phyloP scores from a whole-genome alignment of 2,888 invertebrate species.

The Melikaiella ostensackeni region DNA sequence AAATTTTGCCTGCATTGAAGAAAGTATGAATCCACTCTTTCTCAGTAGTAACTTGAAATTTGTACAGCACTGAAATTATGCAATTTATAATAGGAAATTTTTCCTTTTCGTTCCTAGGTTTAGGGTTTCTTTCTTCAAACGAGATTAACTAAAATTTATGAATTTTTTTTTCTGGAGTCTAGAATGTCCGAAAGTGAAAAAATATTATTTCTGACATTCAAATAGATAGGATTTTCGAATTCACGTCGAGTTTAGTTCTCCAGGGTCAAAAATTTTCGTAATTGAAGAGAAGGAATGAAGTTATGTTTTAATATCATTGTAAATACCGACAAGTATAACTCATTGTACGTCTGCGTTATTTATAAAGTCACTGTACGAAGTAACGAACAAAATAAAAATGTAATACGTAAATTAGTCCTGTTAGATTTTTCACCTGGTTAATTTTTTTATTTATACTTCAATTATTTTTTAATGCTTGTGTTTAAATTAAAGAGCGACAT shows the following conservation, averaged over 20 bases:
- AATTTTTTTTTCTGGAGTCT: background rate
- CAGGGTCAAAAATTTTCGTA: background rate
- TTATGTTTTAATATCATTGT: slow-evolving; percentile 47
- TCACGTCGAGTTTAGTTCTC: slow-evolving; percentile 10
- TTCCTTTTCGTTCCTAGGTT: slow-evolving; percentile 30
- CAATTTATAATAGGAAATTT: slow-evolving; percentile 17
- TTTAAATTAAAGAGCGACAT: background rate
- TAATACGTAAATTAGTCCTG: slow-evolving; percentile 33
- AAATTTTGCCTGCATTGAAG: background rate
- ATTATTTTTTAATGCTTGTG: background rate
- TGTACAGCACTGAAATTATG: slow-evolving; percentile 24
- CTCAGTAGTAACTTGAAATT: slow-evolving; percentile 29
- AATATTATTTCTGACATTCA: slow-evolving; percentile 12
- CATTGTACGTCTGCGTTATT: slow-evolving; percentile 62
- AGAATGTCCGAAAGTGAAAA: slow-evolving; percentile 15
- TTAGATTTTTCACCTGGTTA: background rate
- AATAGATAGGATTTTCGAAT: slow-evolving; percentile 8
- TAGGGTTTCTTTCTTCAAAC: slow-evolving; percentile 17
- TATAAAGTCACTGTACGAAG: slow-evolving; percentile 54
- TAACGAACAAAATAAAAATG: slow-evolving; percentile 51
- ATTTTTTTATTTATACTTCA: background rate
- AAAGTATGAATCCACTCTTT: slow-evolving; percentile 11
- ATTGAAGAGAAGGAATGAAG: background rate
- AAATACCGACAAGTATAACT: slow-evolving; percentile 57
- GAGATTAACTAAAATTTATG: slow-evolving; percentile 12